A percentile compares a stretch with the other conserved stretches of the same genome.
Evolutionary conservation across 1,140 invertebrate genomes (phyloP).

Genomic region (Drosophila sucinea): DNA sequence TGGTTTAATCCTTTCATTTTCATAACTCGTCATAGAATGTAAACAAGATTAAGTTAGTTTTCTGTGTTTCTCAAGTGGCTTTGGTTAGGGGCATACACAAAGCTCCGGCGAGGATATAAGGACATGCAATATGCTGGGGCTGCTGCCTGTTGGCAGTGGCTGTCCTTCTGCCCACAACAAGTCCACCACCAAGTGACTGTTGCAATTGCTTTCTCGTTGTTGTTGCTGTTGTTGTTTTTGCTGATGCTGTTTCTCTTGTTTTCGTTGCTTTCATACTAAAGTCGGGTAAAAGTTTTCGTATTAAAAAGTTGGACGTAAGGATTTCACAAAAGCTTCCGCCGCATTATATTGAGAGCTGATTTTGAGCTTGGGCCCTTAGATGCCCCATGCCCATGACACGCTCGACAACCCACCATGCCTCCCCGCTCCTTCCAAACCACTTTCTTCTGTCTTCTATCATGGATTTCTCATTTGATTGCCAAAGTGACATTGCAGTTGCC

Average conservation of each 20-base stretch:
- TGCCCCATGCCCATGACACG: slow-evolving; percentile 34
- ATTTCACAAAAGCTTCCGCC: slow-evolving; percentile 80
- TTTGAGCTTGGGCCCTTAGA: slow-evolving; percentile 45
- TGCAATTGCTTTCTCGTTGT: slow-evolving; percentile 70
- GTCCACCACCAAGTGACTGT: slow-evolving; percentile 78
- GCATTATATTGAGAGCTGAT: slow-evolving; percentile 80
- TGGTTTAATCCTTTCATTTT: slow-evolving; percentile 79
- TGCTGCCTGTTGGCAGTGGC: slow-evolving; percentile 24
- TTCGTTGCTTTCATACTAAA: slow-evolving; percentile 68
- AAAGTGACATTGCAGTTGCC: slow-evolving; percentile 66
- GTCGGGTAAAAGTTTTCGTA: slow-evolving; percentile 75
- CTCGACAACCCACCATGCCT: background rate
- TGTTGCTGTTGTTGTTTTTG: slow-evolving; percentile 19
- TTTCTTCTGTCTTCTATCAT: slow-evolving; percentile 40
- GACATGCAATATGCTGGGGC: slow-evolving; percentile 49
- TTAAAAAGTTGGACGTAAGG: slow-evolving; percentile 81
- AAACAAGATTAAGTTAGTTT: slow-evolving; percentile 80
- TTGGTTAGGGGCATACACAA: slow-evolving; percentile 27
- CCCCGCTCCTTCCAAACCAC: background rate
- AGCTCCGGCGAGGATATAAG: slow-evolving; percentile 43
- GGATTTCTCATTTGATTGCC: slow-evolving; percentile 67
- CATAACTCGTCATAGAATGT: slow-evolving; percentile 81
- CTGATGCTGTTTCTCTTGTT: slow-evolving; percentile 39
- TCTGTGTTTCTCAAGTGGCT: slow-evolving; percentile 78
- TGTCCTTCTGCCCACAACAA: slow-evolving; percentile 70